Conservation (phyloP, 2,113 vertebrate species). For the Aegithalos caudatus region DNA sequence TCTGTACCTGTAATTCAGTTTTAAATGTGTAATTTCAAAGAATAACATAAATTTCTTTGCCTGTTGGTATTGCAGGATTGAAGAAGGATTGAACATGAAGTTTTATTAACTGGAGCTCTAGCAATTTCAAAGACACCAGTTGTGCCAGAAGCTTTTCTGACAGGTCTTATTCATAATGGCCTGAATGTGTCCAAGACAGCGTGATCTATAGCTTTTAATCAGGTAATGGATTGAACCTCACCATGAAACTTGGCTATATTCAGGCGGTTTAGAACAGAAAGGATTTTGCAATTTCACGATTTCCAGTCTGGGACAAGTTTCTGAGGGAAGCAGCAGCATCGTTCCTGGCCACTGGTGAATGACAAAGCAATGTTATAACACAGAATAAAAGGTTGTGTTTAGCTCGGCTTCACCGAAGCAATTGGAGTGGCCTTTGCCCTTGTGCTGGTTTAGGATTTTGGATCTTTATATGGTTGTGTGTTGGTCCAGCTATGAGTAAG, state of each 20-base stretch:
- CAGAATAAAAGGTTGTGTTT: not conserved
- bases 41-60: constrained; percentile 21
- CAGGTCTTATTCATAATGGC: constrained; percentile 66
- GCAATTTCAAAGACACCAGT: constrained; percentile 63
- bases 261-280: constrained; percentile 44
- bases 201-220: constrained; percentile 76
- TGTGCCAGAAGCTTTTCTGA: constrained; percentile 58
- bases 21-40: constrained; percentile 58
- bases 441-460: not conserved
- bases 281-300: constrained; percentile 11
- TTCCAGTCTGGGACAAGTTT: not conserved
- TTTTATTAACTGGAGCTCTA: constrained; percentile 72
- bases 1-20: constrained; percentile 6
- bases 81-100: constrained; percentile 23
- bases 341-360: not conserved
- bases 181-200: constrained; percentile 47
- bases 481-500: not conserved
- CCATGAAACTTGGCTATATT: constrained; percentile 23
- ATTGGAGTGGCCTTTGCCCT: not conserved
- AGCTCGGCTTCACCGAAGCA: not conserved
- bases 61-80: not conserved
- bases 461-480: not conserved
- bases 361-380: not conserved
- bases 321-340: not conserved
- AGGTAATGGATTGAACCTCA: constrained; percentile 66